Conservation (phyloP, 2,113 vertebrate species). For the Aphyosemion australe region DNA sequence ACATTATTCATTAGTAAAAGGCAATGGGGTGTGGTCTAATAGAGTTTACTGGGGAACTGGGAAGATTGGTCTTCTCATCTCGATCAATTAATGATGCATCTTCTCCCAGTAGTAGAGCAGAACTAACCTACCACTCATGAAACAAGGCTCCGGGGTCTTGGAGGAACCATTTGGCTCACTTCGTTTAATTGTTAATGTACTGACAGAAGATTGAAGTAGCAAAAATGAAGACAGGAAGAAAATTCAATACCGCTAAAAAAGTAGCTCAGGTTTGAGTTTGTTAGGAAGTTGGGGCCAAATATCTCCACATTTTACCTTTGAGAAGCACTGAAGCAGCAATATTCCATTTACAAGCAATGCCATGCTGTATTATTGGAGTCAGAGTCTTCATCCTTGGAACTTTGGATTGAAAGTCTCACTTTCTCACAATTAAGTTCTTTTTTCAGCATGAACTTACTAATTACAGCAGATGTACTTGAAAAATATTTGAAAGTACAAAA, state of each 20-base stretch:
- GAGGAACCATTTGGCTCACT: constrained; percentile 52
- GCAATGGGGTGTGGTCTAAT: constrained; percentile 79
- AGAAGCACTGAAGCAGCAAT: no score
- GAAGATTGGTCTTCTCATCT: constrained; percentile 61
- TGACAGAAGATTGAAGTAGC: constrained; percentile 64
- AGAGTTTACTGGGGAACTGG: constrained; percentile 69
- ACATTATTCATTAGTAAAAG: constrained; percentile 78
- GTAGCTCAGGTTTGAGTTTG: no score
- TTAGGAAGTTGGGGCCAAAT: no score
- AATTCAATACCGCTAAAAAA: constrained; percentile 12
- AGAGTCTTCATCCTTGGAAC: no score
- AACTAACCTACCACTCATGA: constrained; percentile 54
- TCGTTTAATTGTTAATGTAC: constrained; percentile 68
- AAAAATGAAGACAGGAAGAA: constrained; percentile 18
- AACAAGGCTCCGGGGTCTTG: constrained; percentile 45
- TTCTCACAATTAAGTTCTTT: no score
- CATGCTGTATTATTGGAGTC: no score
- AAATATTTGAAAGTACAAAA: no score
- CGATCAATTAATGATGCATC: constrained; percentile 76
- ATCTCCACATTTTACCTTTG: no score
- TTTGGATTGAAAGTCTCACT: no score
- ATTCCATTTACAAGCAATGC: no score
- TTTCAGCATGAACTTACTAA: no score
- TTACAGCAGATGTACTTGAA: no score
- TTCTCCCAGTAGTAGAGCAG: constrained; percentile 58